Conservation (phyloP, 2,888 invertebrate genomes). For the Euzophera pinguis region DNA sequence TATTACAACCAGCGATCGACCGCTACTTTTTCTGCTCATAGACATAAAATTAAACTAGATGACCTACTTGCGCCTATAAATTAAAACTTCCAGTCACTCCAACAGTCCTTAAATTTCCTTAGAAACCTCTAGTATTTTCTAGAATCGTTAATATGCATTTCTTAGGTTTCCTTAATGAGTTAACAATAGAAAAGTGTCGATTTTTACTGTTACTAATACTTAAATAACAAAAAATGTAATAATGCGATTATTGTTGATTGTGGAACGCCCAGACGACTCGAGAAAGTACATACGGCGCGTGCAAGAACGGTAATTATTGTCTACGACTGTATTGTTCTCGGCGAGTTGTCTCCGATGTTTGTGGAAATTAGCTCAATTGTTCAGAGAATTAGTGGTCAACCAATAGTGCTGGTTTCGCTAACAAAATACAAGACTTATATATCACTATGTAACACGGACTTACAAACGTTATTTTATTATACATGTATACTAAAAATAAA, state of each 20-base stretch:
- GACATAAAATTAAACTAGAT: neutral
- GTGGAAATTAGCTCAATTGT: constrained; percentile 17
- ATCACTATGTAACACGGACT: too few relatives aligned
- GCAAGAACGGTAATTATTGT: constrained; percentile 57
- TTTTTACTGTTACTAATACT: neutral
- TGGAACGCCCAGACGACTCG: constrained; percentile 40
- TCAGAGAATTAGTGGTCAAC: neutral
- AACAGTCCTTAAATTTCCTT: too few relatives aligned
- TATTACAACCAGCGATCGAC: neutral
- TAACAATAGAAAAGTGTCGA: too few relatives aligned
- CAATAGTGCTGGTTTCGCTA: neutral
- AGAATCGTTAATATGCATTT: too few relatives aligned
- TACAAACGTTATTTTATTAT: too few relatives aligned
- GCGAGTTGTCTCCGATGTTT: constrained; percentile 25
- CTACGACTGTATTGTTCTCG: constrained; percentile 47
- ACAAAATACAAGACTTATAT: neutral
- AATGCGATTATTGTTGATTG: constrained; percentile 44
- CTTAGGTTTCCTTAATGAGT: too few relatives aligned
- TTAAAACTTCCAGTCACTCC: too few relatives aligned
- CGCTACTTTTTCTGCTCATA: neutral
- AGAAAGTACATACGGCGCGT: constrained; percentile 62
- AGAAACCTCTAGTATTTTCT: too few relatives aligned
- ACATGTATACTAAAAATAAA: too few relatives aligned
- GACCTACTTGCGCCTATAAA: neutral
- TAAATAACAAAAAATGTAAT: constrained; percentile 10